Evolutionary conservation across 2,888 invertebrate species (phyloP), one percentile per base, ranked within the genome.

Genomic region (Corythucha ciliata): DNA sequence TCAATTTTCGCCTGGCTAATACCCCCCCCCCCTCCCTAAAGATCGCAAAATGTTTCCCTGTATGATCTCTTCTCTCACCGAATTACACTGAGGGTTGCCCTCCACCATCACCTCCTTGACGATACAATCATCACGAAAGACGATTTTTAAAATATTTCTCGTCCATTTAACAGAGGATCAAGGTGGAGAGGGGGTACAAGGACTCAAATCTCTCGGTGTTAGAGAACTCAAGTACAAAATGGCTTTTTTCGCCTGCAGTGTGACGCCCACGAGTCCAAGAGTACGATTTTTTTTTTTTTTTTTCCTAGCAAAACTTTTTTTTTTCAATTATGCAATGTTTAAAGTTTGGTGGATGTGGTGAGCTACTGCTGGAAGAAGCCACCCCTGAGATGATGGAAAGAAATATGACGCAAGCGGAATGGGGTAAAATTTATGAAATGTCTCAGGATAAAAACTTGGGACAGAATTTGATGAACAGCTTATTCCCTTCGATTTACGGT

Each of bases 371-470:
- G 57, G 92, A 91, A 51, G 90, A 93, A 62, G 78, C 93, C 47
- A 89, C 92, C 0, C 86, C 88, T 1, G 92, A 93, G 65, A 81
- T 84, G 61, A 87, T 94, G 79, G 83, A 87, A 63, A 86, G 87
- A 60, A 91, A 90, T 68, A 93, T 96, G 92, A 84, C 88, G 0
- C 86, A 87, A 51, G 80, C 80, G 20, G 93, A 96, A 64, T 94
- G 94, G 91, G 83, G 89, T 63, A 90, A 88, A 70, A 82, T 97
- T 52, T 93, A 91, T 63, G 88, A 91, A 64, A 97, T 97, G 96
- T 90, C 89, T n/a, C 79, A 84, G 48, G 98, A 99, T 67, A 79
- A 79, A 46, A 86, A 85, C 67, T 72, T 99, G 0, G 93, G 92
- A 68, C 77, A 81, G 60, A 93, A 98, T 68, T 72, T 99, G 48